Evolutionary conservation across 2,797 vertebrate genomes (phyloP).

Genomic region (Diplodus sargus): DNA sequence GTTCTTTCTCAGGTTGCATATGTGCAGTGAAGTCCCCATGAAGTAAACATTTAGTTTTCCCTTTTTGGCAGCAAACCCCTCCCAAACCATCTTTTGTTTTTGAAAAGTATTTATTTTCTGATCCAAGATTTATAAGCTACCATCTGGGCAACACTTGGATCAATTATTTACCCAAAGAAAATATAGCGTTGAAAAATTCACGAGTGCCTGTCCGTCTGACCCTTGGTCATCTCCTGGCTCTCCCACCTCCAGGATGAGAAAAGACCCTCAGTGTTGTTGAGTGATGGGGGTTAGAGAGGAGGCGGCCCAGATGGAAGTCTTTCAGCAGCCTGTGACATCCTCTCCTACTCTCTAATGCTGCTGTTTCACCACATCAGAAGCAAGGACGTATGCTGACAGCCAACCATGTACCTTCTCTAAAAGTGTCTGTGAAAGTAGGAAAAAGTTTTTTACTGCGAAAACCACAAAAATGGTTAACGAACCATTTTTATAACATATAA

Average conservation of each 20-base stretch:
- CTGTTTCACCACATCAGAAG: conserved; percentile 63
- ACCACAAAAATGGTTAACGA: no score
- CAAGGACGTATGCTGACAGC: conserved; percentile 37
- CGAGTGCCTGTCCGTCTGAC: conserved; percentile 79
- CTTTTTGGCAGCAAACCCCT: conserved; percentile 35
- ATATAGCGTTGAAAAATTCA: conserved; percentile 83
- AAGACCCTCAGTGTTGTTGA: conserved; percentile 75
- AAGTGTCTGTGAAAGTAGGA: not conserved
- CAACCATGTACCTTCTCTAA: conserved; percentile 7
- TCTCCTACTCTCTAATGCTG: conserved; percentile 51
- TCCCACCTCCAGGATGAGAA: conserved; percentile 74
- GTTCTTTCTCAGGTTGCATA: conserved; percentile 23
- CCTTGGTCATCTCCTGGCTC: conserved; percentile 70
- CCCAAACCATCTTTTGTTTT: conserved; percentile 45
- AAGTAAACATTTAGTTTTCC: conserved; percentile 26
- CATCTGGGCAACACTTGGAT: conserved; percentile 69
- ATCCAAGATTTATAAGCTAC: conserved; percentile 79
- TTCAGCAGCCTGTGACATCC: conserved; percentile 67
- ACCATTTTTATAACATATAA: no score
- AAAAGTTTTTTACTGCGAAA: no score
- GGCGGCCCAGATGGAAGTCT: conserved; percentile 62
- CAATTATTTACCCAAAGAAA: conserved; percentile 85
- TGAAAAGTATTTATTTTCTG: conserved; percentile 78
- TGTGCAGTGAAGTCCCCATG: conserved; percentile 23
- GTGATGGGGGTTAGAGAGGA: conserved; percentile 75